A percentile compares a stretch with the other conserved stretches of the same genome.
Evolutionary conservation across 2,113 vertebrate genomes (phyloP).

Genomic region (Stegastes partitus): DNA sequence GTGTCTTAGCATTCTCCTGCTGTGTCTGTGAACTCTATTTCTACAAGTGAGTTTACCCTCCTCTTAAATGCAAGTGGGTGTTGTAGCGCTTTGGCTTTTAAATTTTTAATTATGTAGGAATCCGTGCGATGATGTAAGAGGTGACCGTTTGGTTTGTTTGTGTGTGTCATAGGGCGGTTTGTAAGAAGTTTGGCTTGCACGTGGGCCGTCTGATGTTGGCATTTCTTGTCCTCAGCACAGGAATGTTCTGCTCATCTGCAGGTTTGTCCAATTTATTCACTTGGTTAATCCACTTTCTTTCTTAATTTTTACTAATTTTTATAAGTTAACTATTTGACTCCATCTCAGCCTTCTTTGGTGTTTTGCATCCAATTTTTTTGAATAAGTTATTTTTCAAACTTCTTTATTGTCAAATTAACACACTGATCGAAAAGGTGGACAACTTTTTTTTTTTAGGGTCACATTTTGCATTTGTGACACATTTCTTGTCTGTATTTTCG

Average conservation of each 20-base stretch:
- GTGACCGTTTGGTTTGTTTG: conserved; percentile 8
- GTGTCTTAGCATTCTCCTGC: conserved; percentile 95
- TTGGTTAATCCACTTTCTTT: not conserved
- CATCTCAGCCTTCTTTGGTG: too few relatives aligned
- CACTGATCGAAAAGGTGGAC: too few relatives aligned
- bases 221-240: conserved; percentile 95
- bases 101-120: not conserved
- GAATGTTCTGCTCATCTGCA: conserved; percentile 97
- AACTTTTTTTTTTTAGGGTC: too few relatives aligned
- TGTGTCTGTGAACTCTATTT: conserved; percentile 98
- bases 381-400: too few relatives aligned
- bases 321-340: not conserved
- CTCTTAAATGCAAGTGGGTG: conserved; percentile 2
- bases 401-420: too few relatives aligned
- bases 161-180: conserved; percentile 90
- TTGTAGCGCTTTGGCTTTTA: not conserved
- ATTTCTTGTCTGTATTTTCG: not conserved
- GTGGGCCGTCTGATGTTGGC: conserved; percentile 96
- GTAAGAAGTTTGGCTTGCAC: conserved; percentile 98
- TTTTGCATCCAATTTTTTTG: too few relatives aligned
- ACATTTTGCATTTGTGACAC: too few relatives aligned
- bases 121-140: not conserved
- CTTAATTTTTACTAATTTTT: not conserved
- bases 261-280: conserved; percentile 82
- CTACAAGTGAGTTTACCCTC: conserved; percentile 93